These are phyloP conservation scores for Drosophila pruinosa DNA, from an alignment of 1,140 invertebrate species.

Conservation along the genomic window DNA sequence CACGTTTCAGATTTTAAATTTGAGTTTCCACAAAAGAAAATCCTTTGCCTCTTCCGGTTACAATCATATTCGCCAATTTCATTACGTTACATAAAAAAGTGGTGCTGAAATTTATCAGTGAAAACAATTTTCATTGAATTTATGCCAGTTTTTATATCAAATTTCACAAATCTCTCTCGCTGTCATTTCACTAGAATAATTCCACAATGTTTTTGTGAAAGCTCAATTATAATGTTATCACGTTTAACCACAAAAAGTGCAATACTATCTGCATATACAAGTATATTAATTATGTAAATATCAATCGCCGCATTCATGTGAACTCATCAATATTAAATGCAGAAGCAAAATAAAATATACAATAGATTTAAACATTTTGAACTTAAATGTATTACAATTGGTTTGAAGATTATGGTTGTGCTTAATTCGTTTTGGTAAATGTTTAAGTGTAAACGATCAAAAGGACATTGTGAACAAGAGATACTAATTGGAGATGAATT, in stretches of 20 bases:
- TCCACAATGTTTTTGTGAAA: neutral
- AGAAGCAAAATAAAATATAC: neutral
- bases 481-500: too few species aligned
- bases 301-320: neutral
- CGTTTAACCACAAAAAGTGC: neutral
- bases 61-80: neutral
- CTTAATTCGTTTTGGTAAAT: too few species aligned
- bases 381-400: too few species aligned
- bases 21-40: slow-evolving; percentile 9
- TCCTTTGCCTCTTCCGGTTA: neutral
- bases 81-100: neutral
- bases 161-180: neutral
- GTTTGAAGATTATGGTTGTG: too few species aligned
- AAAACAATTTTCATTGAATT: neutral
- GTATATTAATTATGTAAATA: neutral
- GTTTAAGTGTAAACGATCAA: too few species aligned
- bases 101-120: neutral
- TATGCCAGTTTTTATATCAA: neutral
- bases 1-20: slow-evolving; percentile 25
- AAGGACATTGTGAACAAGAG: too few species aligned
- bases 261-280: neutral
- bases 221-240: neutral
- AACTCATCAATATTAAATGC: neutral
- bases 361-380: neutral
- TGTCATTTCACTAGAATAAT: neutral